A percentile compares a stretch with the other conserved stretches of the same genome.
Conservation (phyloP, 2,888 invertebrate species). For the Heliconius hortense region DNA sequence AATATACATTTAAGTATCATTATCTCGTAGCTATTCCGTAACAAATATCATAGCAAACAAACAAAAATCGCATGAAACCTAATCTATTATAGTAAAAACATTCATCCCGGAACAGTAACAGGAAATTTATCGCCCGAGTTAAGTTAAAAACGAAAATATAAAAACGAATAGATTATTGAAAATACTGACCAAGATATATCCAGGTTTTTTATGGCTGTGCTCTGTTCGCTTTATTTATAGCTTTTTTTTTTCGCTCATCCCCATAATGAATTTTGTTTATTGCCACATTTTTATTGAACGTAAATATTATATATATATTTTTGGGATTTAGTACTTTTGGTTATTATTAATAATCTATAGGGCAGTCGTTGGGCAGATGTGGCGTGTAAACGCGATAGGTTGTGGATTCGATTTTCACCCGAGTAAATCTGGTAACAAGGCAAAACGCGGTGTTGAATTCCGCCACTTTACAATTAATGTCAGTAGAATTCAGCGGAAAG, state of each 20-base stretch:
- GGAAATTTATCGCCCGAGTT: slow-evolving; percentile 39
- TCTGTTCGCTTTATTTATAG: slow-evolving; percentile 47
- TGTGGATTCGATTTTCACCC: no score
- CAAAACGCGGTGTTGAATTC: no score
- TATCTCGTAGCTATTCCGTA: background rate
- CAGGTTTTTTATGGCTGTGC: slow-evolving; percentile 47
- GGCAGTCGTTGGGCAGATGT: background rate
- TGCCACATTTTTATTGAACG: slow-evolving; percentile 38
- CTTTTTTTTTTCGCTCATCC: slow-evolving; percentile 43
- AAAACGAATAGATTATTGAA: slow-evolving; percentile 48
- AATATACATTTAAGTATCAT: background rate
- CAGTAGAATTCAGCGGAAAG: no score
- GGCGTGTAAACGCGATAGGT: no score
- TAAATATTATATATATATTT: slow-evolving; percentile 26
- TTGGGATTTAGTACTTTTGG: background rate
- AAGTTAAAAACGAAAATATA: slow-evolving; percentile 40
- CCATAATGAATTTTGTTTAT: slow-evolving; percentile 53
- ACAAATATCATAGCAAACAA: background rate
- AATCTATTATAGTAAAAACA: slow-evolving; percentile 11
- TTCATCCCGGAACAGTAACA: slow-evolving; percentile 13
- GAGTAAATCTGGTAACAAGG: no score
- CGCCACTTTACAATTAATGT: no score
- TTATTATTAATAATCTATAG: background rate
- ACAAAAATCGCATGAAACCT: slow-evolving; percentile 1
- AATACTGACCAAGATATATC: slow-evolving; percentile 50